Percentiles rank a stretch among this genome's conserved stretches.
These are phyloP conservation scores for Eupelmus urozonus DNA, from an alignment of 2,888 invertebrate genomes.

Conservation along the genomic window DNA sequence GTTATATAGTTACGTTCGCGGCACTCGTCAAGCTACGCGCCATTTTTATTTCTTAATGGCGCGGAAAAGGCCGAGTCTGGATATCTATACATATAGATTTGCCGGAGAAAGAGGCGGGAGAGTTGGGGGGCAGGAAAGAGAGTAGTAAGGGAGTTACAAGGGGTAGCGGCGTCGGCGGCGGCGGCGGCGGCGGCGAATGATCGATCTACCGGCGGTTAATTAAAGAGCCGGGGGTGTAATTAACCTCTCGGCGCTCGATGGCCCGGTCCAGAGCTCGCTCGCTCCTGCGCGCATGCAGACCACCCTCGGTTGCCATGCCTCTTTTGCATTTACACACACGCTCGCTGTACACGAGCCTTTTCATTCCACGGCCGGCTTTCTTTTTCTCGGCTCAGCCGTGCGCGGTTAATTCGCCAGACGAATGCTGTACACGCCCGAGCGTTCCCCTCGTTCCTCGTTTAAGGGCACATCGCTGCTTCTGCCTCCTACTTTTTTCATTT, in stretches of 20 bases:
- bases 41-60: slow-evolving; percentile 62
- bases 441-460: background rate
- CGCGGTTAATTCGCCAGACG: slow-evolving; percentile 21
- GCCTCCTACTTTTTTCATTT: background rate
- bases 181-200: too few species aligned
- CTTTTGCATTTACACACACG: slow-evolving; percentile 25
- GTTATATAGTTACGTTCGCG: too few species aligned
- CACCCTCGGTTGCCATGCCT: background rate
- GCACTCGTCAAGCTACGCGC: slow-evolving; percentile 10
- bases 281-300: background rate
- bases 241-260: slow-evolving; percentile 58
- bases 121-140: background rate
- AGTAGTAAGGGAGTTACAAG: background rate
- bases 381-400: slow-evolving; percentile 22
- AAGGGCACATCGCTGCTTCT: background rate
- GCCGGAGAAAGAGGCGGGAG: background rate
- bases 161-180: slow-evolving; percentile 19
- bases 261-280: slow-evolving; percentile 12
- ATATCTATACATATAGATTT: background rate
- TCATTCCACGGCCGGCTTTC: slow-evolving; percentile 17
- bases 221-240: slow-evolving; percentile 65
- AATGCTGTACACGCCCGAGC: background rate
- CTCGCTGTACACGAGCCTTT: slow-evolving; percentile 9
- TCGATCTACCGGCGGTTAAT: slow-evolving; percentile 63
- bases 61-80: slow-evolving; percentile 54